Evolutionary conservation across 2,888 invertebrate species (phyloP).

Genomic region (Pocota personata): DNA sequence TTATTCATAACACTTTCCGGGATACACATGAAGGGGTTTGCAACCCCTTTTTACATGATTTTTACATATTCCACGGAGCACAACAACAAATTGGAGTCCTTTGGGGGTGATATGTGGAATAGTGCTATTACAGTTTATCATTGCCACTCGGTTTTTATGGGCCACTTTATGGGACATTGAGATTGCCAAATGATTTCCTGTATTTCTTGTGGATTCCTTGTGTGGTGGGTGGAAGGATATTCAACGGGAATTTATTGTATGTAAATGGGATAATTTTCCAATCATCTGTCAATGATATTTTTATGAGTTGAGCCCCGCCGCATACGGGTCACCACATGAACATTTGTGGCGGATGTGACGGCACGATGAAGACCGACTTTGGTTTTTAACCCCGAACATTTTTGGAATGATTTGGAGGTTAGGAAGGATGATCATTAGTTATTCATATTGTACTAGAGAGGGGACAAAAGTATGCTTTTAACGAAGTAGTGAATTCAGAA

Average conservation of each 20-base stretch:
- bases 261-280: constrained; percentile 78
- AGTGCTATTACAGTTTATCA: constrained; percentile 74
- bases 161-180: constrained; percentile 72
- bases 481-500: background rate
- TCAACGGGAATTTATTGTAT: constrained; percentile 76
- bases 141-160: constrained; percentile 71
- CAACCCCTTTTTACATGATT: constrained; percentile 5
- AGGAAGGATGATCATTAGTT: constrained; percentile 14
- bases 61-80: constrained; percentile 36
- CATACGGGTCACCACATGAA: background rate
- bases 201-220: background rate
- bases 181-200: constrained; percentile 71
- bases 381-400: background rate
- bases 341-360: constrained; percentile 39
- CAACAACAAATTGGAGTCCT: constrained; percentile 70
- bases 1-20: constrained; percentile 74
- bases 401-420: background rate
- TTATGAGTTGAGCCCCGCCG: constrained; percentile 31
- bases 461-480: background rate
- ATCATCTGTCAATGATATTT: constrained; percentile 76
- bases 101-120: constrained; percentile 73
- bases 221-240: constrained; percentile 29
- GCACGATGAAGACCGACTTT: constrained; percentile 1
- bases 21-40: constrained; percentile 36
- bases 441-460: background rate